Percentiles rank a stretch among this genome's conserved stretches.
phyloP scores from a whole-genome alignment of 2,888 invertebrate genomes.

The Sisyra nigra region DNA sequence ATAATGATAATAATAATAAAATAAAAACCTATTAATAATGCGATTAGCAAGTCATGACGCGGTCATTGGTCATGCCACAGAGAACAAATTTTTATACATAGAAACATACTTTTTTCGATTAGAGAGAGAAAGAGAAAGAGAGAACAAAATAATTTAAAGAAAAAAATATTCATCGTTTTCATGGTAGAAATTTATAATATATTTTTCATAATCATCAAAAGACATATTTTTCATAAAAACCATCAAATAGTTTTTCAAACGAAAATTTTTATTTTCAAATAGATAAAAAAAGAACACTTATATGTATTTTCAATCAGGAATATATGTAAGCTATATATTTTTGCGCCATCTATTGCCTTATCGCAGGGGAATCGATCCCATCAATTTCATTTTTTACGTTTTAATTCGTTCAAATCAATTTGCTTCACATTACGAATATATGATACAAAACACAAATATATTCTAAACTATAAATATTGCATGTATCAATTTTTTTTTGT shows the following conservation, averaged over 20 bases:
- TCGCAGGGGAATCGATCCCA: constrained; percentile 16
- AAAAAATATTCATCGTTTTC: constrained; percentile 1
- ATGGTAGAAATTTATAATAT: constrained; percentile 3
- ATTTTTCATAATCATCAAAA: constrained; percentile 3
- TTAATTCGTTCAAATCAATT: too few species aligned
- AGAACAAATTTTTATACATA: not conserved
- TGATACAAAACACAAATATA: too few species aligned
- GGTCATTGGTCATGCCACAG: constrained; percentile 3
- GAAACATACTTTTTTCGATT: constrained; percentile 2
- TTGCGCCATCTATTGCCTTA: constrained; percentile 24
- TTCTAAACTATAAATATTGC: too few species aligned
- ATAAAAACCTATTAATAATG: too few species aligned
- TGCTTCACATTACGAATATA: too few species aligned
- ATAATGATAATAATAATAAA: too few species aligned
- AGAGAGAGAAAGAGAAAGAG: too few species aligned
- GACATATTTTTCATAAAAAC: constrained; percentile 4
- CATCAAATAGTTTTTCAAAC: not conserved
- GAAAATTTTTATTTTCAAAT: too few species aligned
- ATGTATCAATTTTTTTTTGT: too few species aligned
- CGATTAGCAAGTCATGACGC: too few species aligned
- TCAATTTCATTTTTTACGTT: too few species aligned
- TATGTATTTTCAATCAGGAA: not conserved
- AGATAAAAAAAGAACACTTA: too few species aligned
- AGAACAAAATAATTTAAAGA: not conserved
- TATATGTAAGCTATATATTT: constrained; percentile 4